Conservation (phyloP, 2,888 invertebrate genomes). For the Pachliopta kotzebuea region DNA sequence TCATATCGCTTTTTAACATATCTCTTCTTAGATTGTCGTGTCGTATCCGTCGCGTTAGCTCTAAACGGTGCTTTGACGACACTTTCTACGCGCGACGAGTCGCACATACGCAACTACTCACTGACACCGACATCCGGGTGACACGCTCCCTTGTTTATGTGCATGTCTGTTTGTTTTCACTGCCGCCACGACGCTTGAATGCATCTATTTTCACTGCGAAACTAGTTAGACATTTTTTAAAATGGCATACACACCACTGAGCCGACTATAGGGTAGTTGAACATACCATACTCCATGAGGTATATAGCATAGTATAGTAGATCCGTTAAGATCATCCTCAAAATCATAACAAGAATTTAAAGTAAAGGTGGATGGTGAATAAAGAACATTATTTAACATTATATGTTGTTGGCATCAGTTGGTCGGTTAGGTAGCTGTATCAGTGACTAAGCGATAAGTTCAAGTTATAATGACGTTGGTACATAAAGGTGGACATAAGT, state of each 20-base stretch:
- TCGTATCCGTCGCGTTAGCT: constrained; percentile 32
- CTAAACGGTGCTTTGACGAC: constrained; percentile 33
- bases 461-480: constrained; percentile 30
- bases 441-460: constrained; percentile 11
- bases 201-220: constrained; percentile 33
- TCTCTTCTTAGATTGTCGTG: neutral
- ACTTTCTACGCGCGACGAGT: constrained; percentile 57
- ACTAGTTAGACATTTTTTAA: constrained; percentile 18
- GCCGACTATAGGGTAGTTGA: neutral
- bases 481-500: constrained; percentile 32
- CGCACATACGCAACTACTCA: constrained; percentile 53
- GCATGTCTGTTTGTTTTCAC: constrained; percentile 42
- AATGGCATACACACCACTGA: neutral
- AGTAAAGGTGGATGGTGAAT: too few relatives aligned
- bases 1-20: too few relatives aligned
- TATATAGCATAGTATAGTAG: too few relatives aligned
- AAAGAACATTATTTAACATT: too few relatives aligned
- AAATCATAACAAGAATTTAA: too few relatives aligned
- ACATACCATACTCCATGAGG: too few relatives aligned
- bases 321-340: too few relatives aligned
- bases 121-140: constrained; percentile 45
- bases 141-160: constrained; percentile 39
- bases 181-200: constrained; percentile 30
- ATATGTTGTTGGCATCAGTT: too few relatives aligned
- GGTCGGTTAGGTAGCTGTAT: neutral